These are phyloP conservation scores for Platygyra sinensis DNA, from an alignment of 64 coral and sea anemone species.

Conservation along the genomic window DNA sequence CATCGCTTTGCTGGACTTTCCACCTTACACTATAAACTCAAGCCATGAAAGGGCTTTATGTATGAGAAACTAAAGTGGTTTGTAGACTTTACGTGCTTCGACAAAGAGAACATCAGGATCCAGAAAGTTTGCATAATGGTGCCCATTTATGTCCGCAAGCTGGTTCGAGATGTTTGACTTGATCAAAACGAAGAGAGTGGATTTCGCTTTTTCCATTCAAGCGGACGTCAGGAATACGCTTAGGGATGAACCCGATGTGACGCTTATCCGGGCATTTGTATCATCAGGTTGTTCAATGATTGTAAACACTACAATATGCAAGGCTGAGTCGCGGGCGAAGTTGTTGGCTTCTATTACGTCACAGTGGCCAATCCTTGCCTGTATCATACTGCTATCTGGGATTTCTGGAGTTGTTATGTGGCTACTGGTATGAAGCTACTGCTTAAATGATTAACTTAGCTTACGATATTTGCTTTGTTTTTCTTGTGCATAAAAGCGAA, in stretches of 20 bases:
- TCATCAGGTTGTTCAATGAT: conserved; percentile 4
- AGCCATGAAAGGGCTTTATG: background rate
- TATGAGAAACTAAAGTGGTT: background rate
- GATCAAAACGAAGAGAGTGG: conserved; percentile 11
- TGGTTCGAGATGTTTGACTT: background rate
- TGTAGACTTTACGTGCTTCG: background rate
- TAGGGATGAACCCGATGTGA: background rate
- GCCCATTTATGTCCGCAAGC: background rate
- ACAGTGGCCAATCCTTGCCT: conserved; percentile 39
- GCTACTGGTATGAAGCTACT: conserved; percentile 47
- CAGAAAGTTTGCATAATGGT: background rate
- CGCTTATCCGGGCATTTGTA: conserved; percentile 1
- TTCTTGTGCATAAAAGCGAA: too few relatives aligned
- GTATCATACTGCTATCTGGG: conserved; percentile 24
- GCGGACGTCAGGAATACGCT: background rate
- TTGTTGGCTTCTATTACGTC: conserved; percentile 23
- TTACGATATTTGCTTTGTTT: too few relatives aligned
- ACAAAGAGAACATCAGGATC: background rate
- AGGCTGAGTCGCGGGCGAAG: background rate
- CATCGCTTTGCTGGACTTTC: background rate
- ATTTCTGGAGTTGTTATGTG: conserved; percentile 65
- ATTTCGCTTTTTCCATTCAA: conserved; percentile 23
- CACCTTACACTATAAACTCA: background rate
- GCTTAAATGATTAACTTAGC: too few relatives aligned
- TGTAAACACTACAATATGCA: conserved; percentile 18